These are phyloP conservation scores for Mythimna pallens DNA, from an alignment of 2,888 invertebrate species.

Conservation along the genomic window DNA sequence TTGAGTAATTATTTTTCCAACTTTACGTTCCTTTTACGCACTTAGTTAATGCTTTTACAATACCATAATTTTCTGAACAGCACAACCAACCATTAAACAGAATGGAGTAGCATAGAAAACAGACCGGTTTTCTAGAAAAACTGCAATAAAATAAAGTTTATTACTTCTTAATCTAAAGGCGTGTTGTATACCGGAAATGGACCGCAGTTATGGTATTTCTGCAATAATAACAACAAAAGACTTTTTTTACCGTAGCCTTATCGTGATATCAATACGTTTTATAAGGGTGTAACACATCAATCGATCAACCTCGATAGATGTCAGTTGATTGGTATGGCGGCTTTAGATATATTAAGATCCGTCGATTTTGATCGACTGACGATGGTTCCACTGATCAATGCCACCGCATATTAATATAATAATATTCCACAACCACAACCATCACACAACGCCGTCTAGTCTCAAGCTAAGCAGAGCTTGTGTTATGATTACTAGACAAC, in stretches of 20 bases:
- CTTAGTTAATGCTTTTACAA: neutral
- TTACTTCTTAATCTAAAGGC: slow-evolving; percentile 12
- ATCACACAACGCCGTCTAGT: too few relatives aligned
- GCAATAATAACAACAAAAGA: neutral
- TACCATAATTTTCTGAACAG: neutral
- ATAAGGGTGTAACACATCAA: too few relatives aligned
- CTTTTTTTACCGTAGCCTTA: neutral
- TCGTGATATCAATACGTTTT: too few relatives aligned
- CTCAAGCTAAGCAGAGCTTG: too few relatives aligned
- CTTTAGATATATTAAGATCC: too few relatives aligned
- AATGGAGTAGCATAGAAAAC: neutral
- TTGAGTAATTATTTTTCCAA: slow-evolving; percentile 11
- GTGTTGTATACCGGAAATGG: neutral
- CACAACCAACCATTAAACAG: slow-evolving; percentile 5
- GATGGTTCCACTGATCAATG: too few relatives aligned
- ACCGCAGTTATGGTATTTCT: neutral
- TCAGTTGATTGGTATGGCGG: too few relatives aligned
- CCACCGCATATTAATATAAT: too few relatives aligned
- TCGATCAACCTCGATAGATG: too few relatives aligned
- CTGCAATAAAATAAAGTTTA: slow-evolving; percentile 10
- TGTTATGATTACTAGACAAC: too few relatives aligned
- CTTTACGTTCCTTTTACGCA: slow-evolving; percentile 10
- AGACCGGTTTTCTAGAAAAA: slow-evolving; percentile 19
- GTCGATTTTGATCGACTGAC: too few relatives aligned
- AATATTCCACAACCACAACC: too few relatives aligned